Evolutionary conservation across 2,113 vertebrate genomes (phyloP), one percentile per base, ranked within the genome.

Genomic region (Rynchops niger): DNA sequence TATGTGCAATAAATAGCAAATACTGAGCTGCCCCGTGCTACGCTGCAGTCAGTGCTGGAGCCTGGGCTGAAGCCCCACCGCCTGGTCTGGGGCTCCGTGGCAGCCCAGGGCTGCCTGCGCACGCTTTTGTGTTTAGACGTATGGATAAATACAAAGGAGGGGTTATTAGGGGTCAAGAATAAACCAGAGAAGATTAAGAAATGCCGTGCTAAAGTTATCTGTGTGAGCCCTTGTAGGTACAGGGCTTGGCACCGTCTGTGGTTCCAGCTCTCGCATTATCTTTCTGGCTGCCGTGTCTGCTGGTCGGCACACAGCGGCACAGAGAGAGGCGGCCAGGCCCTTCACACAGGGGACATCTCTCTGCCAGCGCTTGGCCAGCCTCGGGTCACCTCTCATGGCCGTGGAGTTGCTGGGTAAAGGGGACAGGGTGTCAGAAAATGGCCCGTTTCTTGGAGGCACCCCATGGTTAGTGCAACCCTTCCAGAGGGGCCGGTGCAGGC

Each of bases 231-330:
- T 19, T 13, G 12, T 15, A 2, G 15, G 2, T 2, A 6, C 27
- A 32, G 67, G 34, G 9, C 62, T 19, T 27, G 73, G 81, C 81
- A 43, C 29, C 0, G 1, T 2, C 42, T 2, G 47, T 1, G 29
- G 17, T 2, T 12, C 5, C 25, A 6, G 45, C 47, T 73, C 59
- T n/a, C 9, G 0, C 0, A 0, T 30, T 74, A 42, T 67, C 88
- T 53, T 15, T 9, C 58, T 6, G 34, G 34, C 56, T 7, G 32
- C 11, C 6, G 0, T 5, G 9, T 23, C 40, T 25, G 45, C 52
- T 52, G 82, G 9, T 34, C 5, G 9, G 67, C 63, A 91, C 63
- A 22, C 21, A 14, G 67, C 11, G 83, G 36, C 5, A 1, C 11
- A 1, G 67, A 63, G 69, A 71, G 47, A 47, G 32, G 22, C 0